Evolutionary conservation across 2,888 invertebrate genomes (phyloP), one percentile per base, ranked within the genome.

Genomic region (Dolomedes plantarius): DNA sequence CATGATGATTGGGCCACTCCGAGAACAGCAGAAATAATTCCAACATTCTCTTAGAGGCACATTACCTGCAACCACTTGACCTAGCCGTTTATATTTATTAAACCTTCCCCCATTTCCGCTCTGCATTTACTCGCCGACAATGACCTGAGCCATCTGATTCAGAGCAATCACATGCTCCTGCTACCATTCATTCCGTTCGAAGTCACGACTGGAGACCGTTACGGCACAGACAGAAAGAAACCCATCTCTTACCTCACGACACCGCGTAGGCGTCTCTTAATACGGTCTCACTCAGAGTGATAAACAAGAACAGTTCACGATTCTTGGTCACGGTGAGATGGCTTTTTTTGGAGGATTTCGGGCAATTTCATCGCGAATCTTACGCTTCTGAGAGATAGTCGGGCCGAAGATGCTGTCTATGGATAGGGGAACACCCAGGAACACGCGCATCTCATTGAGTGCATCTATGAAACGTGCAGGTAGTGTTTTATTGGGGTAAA

Each of bases 211-310:
- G 46, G 2, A 23, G 23, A 56, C 56, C 23, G 56, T 56, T 56
- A 56, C 23, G 11, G 46, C 46, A n/a, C n/a, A 46, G n/a, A n/a
- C n/a, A n/a, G n/a, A n/a, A n/a, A n/a, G n/a, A 3, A 23, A 23
- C 23, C 19, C 5, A 16, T 23, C 23, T 69, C 46, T 62, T 56
- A 0, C 32, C n/a, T 69, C 77, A 77, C 56, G 68, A 27, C 19
- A 19, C 5, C 28, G 69, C 77, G 77, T 77, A 78, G 64, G 78
- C 71, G 41, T 36, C 46, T 29, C 56, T 71, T 32, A 78, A 29
- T 31, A 64, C 23, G 32, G 71, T 41, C 50, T 46, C 50, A 39
- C 29, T 27, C n/a, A n/a, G 16, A 62, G 16, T 23, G 71, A 78
- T 71, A 71, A 76, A 16, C 41, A 31, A 29, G 28, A 39, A 39